Conservation (phyloP, 2,888 invertebrate species). For the Agrochola macilenta region DNA sequence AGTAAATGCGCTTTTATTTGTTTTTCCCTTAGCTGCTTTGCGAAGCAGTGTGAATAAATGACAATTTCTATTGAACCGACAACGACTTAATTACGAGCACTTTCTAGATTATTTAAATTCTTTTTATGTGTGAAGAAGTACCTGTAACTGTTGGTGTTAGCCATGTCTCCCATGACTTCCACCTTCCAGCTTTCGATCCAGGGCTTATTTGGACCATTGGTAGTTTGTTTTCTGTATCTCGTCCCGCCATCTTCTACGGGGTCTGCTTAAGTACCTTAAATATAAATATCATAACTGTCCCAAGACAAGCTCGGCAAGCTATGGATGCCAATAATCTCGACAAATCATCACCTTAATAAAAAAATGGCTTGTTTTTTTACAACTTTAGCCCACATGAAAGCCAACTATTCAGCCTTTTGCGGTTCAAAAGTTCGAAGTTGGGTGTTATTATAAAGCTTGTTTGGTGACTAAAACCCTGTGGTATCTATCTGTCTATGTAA, state of each 20-base stretch:
- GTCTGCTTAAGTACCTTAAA: neutral
- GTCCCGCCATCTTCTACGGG: neutral
- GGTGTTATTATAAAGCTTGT: neutral
- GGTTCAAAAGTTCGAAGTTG: neutral
- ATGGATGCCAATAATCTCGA: neutral
- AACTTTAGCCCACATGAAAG: neutral
- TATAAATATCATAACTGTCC: neutral
- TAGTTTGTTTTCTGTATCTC: neutral
- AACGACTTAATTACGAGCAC: slow-evolving; percentile 53
- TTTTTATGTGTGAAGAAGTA: neutral
- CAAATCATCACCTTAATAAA: neutral
- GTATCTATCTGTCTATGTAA: neutral
- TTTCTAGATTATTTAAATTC: slow-evolving; percentile 2
- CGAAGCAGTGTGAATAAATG: slow-evolving; percentile 69
- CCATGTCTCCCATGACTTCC: neutral
- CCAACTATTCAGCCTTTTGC: neutral
- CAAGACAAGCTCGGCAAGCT: neutral
- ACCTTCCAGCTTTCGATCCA: neutral
- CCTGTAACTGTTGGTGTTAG: neutral
- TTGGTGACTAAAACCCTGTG: neutral
- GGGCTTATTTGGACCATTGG: neutral
- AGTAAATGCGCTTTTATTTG: slow-evolving; percentile 89
- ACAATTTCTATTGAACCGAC: slow-evolving; percentile 65
- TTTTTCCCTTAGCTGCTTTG: slow-evolving; percentile 78
- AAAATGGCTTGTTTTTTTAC: neutral